phyloP scores from a whole-genome alignment of 2,113 vertebrate genomes.

The Dascyllus trimaculatus region DNA sequence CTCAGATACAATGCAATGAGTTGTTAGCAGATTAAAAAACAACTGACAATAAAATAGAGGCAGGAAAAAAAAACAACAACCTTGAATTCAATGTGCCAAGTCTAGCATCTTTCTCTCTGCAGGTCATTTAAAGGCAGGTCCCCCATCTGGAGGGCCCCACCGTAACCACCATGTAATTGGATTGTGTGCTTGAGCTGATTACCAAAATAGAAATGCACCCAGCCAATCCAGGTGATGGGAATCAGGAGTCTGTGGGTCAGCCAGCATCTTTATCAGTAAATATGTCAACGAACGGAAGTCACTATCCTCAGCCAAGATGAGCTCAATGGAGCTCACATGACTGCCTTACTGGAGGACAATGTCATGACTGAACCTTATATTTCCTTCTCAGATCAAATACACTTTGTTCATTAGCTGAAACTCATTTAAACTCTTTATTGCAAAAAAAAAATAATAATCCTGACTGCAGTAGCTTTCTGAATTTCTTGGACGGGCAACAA shows the following conservation, averaged over 20 bases:
- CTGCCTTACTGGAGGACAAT: too few relatives aligned
- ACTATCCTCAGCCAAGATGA: background rate
- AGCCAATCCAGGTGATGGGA: slow-evolving; percentile 70
- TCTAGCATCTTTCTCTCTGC: slow-evolving; percentile 29
- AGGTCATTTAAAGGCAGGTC: slow-evolving; percentile 47
- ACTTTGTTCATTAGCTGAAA: background rate
- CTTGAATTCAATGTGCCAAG: slow-evolving; percentile 12
- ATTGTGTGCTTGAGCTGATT: slow-evolving; percentile 73
- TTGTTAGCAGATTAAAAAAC: background rate
- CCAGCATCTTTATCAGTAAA: slow-evolving; percentile 42
- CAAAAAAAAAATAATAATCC: background rate
- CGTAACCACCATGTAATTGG: slow-evolving; percentile 73
- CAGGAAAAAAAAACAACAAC: background rate
- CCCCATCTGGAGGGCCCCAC: slow-evolving; percentile 34
- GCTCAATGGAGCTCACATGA: background rate
- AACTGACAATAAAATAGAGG: background rate
- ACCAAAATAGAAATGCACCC: slow-evolving; percentile 69
- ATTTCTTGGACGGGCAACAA: slow-evolving; percentile 34
- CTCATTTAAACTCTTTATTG: too few relatives aligned
- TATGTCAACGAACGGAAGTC: slow-evolving; percentile 26
- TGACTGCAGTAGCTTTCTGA: slow-evolving; percentile 6
- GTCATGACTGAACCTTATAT: too few relatives aligned
- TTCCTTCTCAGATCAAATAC: background rate
- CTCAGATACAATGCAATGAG: background rate
- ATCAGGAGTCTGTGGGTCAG: slow-evolving; percentile 62